phyloP scores from a whole-genome alignment of 2,113 vertebrate genomes.

The Etheostoma cragini region DNA sequence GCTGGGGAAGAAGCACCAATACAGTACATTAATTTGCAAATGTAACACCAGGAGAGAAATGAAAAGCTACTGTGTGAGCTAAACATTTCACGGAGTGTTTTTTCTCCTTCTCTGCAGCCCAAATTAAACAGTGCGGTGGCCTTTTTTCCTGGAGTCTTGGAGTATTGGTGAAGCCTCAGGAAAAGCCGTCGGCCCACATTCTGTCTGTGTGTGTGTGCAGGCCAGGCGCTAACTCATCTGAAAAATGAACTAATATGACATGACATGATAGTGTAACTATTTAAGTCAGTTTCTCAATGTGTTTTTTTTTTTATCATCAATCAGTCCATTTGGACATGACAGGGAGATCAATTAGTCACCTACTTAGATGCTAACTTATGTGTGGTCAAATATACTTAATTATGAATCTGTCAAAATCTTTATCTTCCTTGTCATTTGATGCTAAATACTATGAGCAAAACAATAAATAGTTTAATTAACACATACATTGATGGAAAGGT shows the following conservation, averaged over 20 bases:
- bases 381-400: conserved; percentile 78
- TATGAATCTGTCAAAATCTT: conserved; percentile 69
- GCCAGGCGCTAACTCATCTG: conserved; percentile 44
- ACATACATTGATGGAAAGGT: conserved; percentile 53
- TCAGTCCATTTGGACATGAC: conserved; percentile 67
- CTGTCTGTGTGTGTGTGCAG: conserved; percentile 22
- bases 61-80: conserved; percentile 51
- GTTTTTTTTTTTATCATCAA: conserved; percentile 64
- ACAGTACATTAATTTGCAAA: conserved; percentile 79
- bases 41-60: conserved; percentile 67
- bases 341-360: conserved; percentile 68
- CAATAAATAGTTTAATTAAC: conserved; percentile 59
- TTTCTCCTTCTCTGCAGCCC: conserved; percentile 16
- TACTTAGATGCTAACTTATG: conserved; percentile 72
- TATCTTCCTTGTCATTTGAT: conserved; percentile 62
- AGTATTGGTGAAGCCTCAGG: conserved; percentile 25
- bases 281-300: conserved; percentile 62
- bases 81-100: conserved; percentile 27
- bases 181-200: conserved; percentile 34
- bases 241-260: conserved; percentile 67
- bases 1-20: conserved; percentile 74
- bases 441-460: conserved; percentile 60
- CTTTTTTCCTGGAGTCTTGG: conserved; percentile 16
- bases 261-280: conserved; percentile 63
- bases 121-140: conserved; percentile 17